These are phyloP conservation scores for Moxostoma hubbsi DNA, from an alignment of 2,797 vertebrate genomes.

Conservation along the genomic window DNA sequence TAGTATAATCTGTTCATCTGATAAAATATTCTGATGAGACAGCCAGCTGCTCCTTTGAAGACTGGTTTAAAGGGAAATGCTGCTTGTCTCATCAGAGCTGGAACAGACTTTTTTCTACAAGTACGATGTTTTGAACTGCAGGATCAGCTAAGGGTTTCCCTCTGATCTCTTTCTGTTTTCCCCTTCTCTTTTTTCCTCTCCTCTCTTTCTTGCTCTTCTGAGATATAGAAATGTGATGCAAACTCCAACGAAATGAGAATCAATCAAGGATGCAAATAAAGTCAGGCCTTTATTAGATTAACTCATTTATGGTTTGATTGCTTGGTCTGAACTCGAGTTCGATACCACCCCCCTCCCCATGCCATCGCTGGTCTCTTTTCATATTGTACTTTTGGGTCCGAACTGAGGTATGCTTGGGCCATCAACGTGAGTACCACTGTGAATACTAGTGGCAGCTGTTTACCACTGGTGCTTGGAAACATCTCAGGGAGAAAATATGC, in stretches of 20 bases:
- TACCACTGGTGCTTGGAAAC: no score
- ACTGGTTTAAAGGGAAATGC: constrained; percentile 8
- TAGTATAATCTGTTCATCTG: constrained; percentile 25
- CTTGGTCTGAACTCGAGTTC: no score
- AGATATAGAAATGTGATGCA: no score
- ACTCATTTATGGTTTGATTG: not conserved
- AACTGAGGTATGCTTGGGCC: no score
- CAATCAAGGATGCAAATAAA: not conserved
- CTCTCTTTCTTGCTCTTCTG: no score
- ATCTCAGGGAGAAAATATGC: no score
- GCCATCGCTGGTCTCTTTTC: no score
- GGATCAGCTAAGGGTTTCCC: constrained; percentile 47
- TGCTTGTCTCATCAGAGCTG: constrained; percentile 25
- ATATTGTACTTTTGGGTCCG: no score
- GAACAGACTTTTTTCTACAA: constrained; percentile 23
- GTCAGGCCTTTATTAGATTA: not conserved
- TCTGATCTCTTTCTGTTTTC: constrained; percentile 37
- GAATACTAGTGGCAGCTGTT: no score
- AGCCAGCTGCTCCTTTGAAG: constrained; percentile 24
- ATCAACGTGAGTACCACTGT: no score
- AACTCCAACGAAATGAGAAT: not conserved
- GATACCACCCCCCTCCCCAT: no score
- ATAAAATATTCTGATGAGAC: constrained; percentile 29
- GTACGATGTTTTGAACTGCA: constrained; percentile 43
- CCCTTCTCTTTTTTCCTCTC: not conserved